phyloP scores from a whole-genome alignment of 2,797 vertebrate species.

The Mus caroli region DNA sequence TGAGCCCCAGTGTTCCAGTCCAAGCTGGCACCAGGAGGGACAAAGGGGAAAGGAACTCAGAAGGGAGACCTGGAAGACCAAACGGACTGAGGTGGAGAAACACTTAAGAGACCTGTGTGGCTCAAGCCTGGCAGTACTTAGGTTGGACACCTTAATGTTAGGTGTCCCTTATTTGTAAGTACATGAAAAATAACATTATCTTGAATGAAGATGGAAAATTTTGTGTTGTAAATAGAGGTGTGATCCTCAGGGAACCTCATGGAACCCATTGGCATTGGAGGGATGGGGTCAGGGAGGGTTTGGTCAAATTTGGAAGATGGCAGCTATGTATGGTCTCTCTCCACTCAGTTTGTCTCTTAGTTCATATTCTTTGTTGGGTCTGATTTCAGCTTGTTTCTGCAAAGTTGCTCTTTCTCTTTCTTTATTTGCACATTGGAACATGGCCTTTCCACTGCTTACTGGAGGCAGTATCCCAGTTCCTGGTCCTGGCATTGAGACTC shows the following conservation, averaged over 20 bases:
- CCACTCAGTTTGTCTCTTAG: slow-evolving; percentile 14
- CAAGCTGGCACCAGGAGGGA: background rate
- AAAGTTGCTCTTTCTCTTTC: slow-evolving; percentile 3
- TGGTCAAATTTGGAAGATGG: background rate
- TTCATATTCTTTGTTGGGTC: slow-evolving; percentile 14
- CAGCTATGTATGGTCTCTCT: slow-evolving; percentile 10
- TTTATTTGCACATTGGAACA: background rate
- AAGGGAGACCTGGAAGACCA: background rate
- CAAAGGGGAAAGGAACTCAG: background rate
- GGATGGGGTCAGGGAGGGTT: background rate
- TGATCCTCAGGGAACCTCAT: background rate
- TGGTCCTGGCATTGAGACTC: background rate
- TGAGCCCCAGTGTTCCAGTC: background rate
- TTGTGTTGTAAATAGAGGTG: background rate
- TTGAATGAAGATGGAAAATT: background rate
- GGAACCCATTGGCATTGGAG: background rate
- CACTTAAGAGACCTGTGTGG: background rate
- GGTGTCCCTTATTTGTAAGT: background rate
- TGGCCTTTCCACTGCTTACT: background rate
- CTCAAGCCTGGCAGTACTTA: background rate
- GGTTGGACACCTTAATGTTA: background rate
- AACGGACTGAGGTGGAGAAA: background rate
- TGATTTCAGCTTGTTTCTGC: background rate
- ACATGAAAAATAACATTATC: background rate
- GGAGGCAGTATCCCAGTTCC: background rate